Evolutionary conservation across 2,888 invertebrate species (phyloP).

Genomic region (Orthosia incerta): DNA sequence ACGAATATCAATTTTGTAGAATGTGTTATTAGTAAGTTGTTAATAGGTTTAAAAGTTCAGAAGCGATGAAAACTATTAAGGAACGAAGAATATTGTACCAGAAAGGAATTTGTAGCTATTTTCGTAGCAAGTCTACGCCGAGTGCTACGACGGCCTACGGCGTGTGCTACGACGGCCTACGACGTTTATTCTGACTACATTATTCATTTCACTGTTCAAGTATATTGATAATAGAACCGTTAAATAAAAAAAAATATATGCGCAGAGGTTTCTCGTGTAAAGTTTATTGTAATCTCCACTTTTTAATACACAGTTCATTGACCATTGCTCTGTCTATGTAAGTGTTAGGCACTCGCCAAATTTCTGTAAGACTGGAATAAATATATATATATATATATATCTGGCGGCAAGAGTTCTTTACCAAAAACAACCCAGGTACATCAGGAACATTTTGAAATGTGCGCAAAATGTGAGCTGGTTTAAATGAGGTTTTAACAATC

Average conservation of each 20-base stretch:
- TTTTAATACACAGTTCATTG: background rate
- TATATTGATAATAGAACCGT: background rate
- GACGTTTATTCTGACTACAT: background rate
- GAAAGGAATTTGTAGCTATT: background rate
- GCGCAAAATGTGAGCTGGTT: background rate
- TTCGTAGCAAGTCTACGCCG: background rate
- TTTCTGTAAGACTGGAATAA: too few species aligned
- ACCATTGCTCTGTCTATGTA: background rate
- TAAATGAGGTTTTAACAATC: background rate
- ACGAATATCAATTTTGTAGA: slow-evolving; percentile 22
- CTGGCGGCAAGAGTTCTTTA: background rate
- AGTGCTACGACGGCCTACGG: background rate
- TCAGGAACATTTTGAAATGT: background rate
- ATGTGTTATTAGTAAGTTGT: background rate
- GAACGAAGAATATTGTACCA: too few species aligned
- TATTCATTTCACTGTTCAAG: background rate
- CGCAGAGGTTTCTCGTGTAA: background rate
- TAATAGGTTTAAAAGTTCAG: background rate
- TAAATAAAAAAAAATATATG: too few species aligned
- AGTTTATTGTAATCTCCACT: background rate
- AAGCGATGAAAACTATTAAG: background rate
- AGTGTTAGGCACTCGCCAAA: background rate
- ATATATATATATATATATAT: too few species aligned
- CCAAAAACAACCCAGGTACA: background rate
- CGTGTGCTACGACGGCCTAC: background rate